These are phyloP conservation scores for Kryptolebias ocellatus DNA, from an alignment of 2,797 vertebrate species.

Conservation along the genomic window DNA sequence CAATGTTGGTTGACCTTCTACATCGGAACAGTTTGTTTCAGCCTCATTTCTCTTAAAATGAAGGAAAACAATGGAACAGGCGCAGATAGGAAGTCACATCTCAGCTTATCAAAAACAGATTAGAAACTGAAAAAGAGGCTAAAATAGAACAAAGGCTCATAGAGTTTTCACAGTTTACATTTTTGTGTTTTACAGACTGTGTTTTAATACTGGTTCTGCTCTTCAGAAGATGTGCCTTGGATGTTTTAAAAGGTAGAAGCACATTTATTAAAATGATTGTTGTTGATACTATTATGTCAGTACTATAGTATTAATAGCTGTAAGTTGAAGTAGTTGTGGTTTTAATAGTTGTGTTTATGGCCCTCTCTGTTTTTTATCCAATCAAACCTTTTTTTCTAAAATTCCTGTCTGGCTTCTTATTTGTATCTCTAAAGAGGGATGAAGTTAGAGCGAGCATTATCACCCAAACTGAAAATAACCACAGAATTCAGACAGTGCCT, in stretches of 20 bases:
- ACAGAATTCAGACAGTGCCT: constrained; percentile 91
- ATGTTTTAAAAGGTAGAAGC: neutral
- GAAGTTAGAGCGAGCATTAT: constrained; percentile 85
- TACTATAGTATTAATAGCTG: neutral
- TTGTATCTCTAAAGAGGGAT: constrained; percentile 77
- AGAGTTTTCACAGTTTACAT: neutral
- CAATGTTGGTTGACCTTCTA: constrained; percentile 85
- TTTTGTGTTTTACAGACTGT: neutral
- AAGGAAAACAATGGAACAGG: constrained; percentile 78
- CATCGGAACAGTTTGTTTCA: constrained; percentile 84
- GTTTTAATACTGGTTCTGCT: constrained; percentile 5
- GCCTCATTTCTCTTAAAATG: constrained; percentile 80
- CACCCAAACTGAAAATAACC: constrained; percentile 95
- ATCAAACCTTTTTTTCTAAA: constrained; percentile 59
- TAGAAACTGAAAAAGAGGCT: constrained; percentile 76
- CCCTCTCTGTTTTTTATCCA: constrained; percentile 57
- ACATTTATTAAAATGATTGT: neutral
- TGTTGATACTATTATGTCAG: constrained; percentile 1
- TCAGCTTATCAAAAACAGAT: constrained; percentile 82
- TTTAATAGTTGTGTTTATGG: constrained; percentile 12
- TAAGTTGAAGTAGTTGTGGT: neutral
- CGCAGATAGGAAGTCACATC: constrained; percentile 81
- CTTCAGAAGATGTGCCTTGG: neutral
- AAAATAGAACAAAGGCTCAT: constrained; percentile 59
- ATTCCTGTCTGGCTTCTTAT: constrained; percentile 69